Evolutionary conservation across 2,888 invertebrate genomes (phyloP), one percentile per base, ranked within the genome.

Genomic region (Parapristionchus giblindavisi): DNA sequence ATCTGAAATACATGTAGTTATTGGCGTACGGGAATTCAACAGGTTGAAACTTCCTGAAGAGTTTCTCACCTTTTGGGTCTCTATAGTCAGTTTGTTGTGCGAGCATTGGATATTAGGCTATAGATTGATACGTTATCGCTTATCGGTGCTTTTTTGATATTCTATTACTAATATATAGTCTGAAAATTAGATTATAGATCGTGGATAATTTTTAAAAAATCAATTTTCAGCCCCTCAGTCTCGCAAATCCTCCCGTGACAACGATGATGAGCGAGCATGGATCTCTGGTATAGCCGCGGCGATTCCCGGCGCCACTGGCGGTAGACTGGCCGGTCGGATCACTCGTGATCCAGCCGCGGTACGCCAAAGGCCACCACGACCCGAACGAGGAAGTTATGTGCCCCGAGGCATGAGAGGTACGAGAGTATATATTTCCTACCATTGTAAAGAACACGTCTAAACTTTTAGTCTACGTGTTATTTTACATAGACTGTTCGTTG

Each of bases 361-460:
- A 0, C 43, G 48, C 8, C 29, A 32, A 11, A 8, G 5, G 34
- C 36, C 51, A 6, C 51, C 36, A 6, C 68, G 68, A 24, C 56
- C 70, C 27, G 70, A 71, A 34, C 24, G 70, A 56, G 70, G 68
- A 51, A 52, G 52, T 21, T 71, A 71, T 29, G 70, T 71, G 70
- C 70, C 70, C 3, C 56, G 48, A 14, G 70, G 70, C 14, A 56
- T 71, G 70, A 71, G 70, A 71, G 70, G 70, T 71, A 21, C 24
- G 38, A 1, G 3, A 27, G 38, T 0, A n/a, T n/a, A n/a, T n/a
- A n/a, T 3, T 40, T 14, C 5, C 8, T 14, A 60, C 32, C 5
- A 58, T 36, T 11, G 61, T 21, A 3, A 17, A 43, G 17, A 43
- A 43, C 43, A 43, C 43, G 11, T 17, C 11, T 14, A 43, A 43